Evolutionary conservation across 2,888 invertebrate genomes (phyloP).

Genomic region (Hybos culiciformis): DNA sequence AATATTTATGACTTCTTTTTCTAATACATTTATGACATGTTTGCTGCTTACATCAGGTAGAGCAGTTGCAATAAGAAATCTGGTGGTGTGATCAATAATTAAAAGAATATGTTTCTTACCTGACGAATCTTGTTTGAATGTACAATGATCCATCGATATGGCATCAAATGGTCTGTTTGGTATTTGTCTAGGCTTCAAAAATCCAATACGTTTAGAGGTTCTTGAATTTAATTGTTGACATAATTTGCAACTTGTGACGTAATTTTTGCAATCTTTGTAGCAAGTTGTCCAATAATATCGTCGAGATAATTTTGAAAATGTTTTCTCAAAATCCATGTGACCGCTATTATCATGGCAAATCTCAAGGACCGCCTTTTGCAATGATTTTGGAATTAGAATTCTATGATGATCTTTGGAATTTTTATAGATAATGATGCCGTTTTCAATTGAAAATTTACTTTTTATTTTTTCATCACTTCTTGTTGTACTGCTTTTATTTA

Average conservation of each 20-base stretch:
- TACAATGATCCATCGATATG: constrained; percentile 6
- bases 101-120: constrained; percentile 4
- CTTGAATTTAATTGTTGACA: constrained; percentile 4
- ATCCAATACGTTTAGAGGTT: constrained; percentile 5
- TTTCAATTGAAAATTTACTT: neutral
- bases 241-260: neutral
- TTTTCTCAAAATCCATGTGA: constrained; percentile 6
- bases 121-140: neutral
- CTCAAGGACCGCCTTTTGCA: neutral
- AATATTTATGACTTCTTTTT: neutral
- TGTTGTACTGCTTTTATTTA: neutral
- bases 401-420: constrained; percentile 3
- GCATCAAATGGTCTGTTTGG: constrained; percentile 6
- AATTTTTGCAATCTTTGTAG: constrained; percentile 5
- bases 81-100: constrained; percentile 5
- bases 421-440: constrained; percentile 4
- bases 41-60: neutral
- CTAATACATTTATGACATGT: neutral
- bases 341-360: constrained; percentile 8
- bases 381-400: constrained; percentile 1
- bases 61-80: constrained; percentile 3
- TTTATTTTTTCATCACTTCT: constrained; percentile 3
- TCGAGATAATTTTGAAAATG: constrained; percentile 5
- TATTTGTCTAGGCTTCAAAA: constrained; percentile 4
- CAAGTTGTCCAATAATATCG: constrained; percentile 4